Conservation (phyloP, 1,140 invertebrate species). For the Solenopsis fugax region DNA sequence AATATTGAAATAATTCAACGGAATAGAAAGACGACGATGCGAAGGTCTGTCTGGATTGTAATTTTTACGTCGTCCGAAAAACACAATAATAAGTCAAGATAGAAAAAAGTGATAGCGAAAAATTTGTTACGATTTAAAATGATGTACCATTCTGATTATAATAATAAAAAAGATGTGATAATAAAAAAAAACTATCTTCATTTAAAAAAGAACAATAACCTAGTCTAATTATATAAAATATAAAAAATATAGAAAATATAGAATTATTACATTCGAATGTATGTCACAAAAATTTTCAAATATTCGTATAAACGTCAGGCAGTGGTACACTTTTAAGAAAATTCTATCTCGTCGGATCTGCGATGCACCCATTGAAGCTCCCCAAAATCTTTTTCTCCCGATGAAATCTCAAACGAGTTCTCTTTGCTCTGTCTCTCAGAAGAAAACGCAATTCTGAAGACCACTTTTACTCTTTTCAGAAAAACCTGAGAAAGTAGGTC, state of each 20-base stretch:
- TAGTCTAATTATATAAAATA: no score
- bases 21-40: not conserved
- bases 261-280: not conserved
- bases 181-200: no score
- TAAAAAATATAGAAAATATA: no score
- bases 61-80: not conserved
- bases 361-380: not conserved
- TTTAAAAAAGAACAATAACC: no score
- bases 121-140: not conserved
- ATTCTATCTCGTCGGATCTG: conserved; percentile 4
- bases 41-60: not conserved
- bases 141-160: not conserved
- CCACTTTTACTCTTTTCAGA: conserved; percentile 5
- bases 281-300: not conserved
- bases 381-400: not conserved
- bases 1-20: not conserved
- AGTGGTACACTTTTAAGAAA: not conserved
- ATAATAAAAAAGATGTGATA: no score
- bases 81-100: not conserved
- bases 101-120: not conserved
- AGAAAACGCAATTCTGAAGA: conserved; percentile 41
- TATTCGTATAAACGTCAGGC: not conserved
- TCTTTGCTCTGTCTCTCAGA: not conserved
- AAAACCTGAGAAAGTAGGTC: conserved; percentile 45
- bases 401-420: conserved; percentile 11